A percentile compares a stretch with the other conserved stretches of the same genome.
Conservation (phyloP, 1,140 invertebrate genomes). For the Phocides pigmalion region DNA sequence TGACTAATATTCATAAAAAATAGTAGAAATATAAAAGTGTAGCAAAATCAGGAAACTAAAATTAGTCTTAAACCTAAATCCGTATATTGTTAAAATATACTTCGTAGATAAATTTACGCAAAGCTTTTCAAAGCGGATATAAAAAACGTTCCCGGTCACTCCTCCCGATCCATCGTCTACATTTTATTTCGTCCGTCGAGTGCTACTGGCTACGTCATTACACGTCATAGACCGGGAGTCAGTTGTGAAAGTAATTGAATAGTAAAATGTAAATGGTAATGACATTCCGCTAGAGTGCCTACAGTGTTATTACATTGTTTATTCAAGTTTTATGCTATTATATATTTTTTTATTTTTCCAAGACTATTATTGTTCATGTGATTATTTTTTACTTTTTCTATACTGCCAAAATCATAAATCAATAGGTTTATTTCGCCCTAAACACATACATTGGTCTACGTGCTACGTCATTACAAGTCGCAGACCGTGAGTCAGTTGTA, state of each 20-base stretch:
- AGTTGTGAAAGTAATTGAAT: neutral
- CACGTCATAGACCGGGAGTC: neutral
- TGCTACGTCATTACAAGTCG: slow-evolving; percentile 8
- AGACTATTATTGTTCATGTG: no score
- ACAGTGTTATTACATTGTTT: no score
- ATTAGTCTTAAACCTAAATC: neutral
- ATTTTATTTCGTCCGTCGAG: slow-evolving; percentile 17
- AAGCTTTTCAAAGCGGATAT: slow-evolving; percentile 4
- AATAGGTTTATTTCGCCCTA: no score
- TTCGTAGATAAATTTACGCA: slow-evolving; percentile 17
- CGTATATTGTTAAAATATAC: slow-evolving; percentile 5
- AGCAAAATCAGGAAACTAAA: neutral
- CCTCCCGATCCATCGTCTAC: slow-evolving; percentile 9
- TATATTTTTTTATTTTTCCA: no score
- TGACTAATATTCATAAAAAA: no score
- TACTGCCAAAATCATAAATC: no score
- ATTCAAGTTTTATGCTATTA: no score
- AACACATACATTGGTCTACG: no score
- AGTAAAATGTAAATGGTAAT: neutral
- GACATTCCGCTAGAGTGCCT: neutral
- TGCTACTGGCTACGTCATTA: slow-evolving; percentile 15
- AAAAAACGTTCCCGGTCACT: slow-evolving; percentile 10
- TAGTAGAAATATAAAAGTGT: no score
- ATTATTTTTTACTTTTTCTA: no score
- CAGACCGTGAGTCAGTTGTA: neutral